These are phyloP conservation scores for Antedon mediterranea DNA, from an alignment of 53 echinoderm and acorn worm species.

Conservation along the genomic window DNA sequence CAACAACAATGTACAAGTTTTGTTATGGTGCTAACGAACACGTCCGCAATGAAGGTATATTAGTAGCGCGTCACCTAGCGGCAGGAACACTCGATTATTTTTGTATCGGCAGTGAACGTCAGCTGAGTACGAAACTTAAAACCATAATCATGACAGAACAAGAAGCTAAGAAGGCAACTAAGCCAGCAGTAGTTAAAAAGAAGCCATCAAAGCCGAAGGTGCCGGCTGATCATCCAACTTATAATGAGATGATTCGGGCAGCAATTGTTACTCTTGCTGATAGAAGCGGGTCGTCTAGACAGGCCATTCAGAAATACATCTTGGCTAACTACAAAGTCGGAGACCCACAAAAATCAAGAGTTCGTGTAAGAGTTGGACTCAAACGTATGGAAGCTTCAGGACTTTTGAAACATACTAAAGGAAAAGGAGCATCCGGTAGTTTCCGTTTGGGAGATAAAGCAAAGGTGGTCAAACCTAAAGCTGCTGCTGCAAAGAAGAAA, in stretches of 20 bases:
- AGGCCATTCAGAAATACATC: conserved; percentile 6
- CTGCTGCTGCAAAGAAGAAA: neutral
- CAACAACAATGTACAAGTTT: neutral
- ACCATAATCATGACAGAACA: neutral
- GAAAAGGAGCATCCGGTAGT: conserved; percentile 7
- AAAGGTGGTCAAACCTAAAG: conserved; percentile 4
- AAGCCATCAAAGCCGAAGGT: conserved; percentile 9
- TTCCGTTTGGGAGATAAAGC: neutral
- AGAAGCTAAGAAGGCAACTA: neutral
- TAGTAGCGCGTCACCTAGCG: neutral
- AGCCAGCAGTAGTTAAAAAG: neutral
- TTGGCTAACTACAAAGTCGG: conserved; percentile 9
- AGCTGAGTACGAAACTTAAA: neutral
- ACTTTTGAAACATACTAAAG: conserved; percentile 2
- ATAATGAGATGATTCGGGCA: conserved; percentile 3
- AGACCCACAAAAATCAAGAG: conserved; percentile 1
- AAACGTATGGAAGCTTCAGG: conserved; percentile 2
- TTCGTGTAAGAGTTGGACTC: neutral
- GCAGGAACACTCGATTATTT: conserved; percentile 1
- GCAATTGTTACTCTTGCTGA: conserved; percentile 1
- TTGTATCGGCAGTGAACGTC: neutral
- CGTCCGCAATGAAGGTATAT: conserved; percentile 8
- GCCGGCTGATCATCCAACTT: conserved; percentile 5
- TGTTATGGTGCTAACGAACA: conserved; percentile 2
- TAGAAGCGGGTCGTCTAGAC: neutral